Base-by-base conservation (phyloP, 2,797 vertebrate species). In the Notolabrus celidotus region DNA sequence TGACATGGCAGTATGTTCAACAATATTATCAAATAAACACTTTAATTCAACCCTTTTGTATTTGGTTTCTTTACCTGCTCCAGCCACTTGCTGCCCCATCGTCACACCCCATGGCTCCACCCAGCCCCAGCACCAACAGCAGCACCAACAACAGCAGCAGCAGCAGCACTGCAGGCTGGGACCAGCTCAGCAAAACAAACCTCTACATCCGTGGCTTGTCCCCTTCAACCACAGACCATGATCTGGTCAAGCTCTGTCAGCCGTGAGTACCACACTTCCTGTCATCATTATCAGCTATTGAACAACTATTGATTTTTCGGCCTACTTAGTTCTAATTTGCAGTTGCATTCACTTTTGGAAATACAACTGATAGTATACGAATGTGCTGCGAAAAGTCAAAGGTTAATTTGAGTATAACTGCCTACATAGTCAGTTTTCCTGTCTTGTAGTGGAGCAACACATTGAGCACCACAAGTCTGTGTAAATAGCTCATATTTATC, bases 141-240 rank as follows among this genome's bases (percentile, higher is more conserved):
- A 98, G 96, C 93, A 97, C 95, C 92, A 97, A 97, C 94, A 97
- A 96, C 94, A 98, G 95, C 88, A 97, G 96, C 92, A 97, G 95
- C 89, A 96, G 96, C 86, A 98, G 95, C 93, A 93, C 88, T 63
- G 96, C 96, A 84, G 96, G 98, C 89, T 99, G 97, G 97, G 98
- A 99, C 88, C 97, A 98, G 82, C 96, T 99, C 89, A 99, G 98
- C 93, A 99, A 98, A 96, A 99, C 98, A 17, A 99, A 99, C 92
- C 96, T 99, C 83, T 99, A 99, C 86, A 99, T 99, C 89, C 95
- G 98, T 89, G 98, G 97, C 64, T 92, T 99, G 93, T 95, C 95
- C 87, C 97, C 97, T 33, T 94, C 95, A 77, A 99, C 97, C 93
- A 99, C 96, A 51, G 98, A 99, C 91, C 97, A 98, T 90, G 98